Evolutionary conservation across 2,797 vertebrate genomes (phyloP).

Genomic region (Cirrhinus mrigala): DNA sequence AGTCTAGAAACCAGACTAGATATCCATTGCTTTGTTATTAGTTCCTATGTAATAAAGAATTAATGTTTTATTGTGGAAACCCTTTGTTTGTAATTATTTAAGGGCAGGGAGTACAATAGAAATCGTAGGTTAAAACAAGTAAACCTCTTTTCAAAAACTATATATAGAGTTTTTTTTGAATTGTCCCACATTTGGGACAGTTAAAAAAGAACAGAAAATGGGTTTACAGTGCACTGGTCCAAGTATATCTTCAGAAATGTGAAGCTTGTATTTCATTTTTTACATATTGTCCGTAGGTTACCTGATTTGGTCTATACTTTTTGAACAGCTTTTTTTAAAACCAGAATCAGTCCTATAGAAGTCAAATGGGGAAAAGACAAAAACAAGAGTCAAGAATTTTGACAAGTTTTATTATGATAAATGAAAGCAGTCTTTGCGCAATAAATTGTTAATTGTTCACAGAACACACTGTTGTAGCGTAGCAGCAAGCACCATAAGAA

Average conservation of each 20-base stretch:
- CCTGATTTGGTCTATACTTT: not conserved
- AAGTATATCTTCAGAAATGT: not conserved
- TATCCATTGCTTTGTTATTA: slow-evolving; percentile 31
- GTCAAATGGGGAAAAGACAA: not conserved
- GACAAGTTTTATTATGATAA: slow-evolving; percentile 36
- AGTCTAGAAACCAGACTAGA: not conserved
- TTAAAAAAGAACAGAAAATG: not conserved
- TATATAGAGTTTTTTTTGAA: not conserved
- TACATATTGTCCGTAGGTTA: too few relatives aligned
- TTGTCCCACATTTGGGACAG: not conserved
- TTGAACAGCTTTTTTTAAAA: not conserved
- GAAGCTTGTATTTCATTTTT: too few relatives aligned
- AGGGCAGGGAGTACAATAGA: not conserved
- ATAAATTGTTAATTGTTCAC: slow-evolving; percentile 49
- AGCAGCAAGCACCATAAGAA: slow-evolving; percentile 53
- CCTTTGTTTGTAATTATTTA: not conserved
- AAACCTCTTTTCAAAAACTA: not conserved
- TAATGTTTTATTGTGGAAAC: slow-evolving; percentile 48
- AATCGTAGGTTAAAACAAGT: not conserved
- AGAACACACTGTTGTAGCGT: slow-evolving; percentile 40
- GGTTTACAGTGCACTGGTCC: not conserved
- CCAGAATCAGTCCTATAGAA: not conserved
- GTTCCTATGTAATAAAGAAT: slow-evolving; percentile 54
- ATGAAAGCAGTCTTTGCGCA: slow-evolving; percentile 33
- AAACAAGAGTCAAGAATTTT: not conserved